Evolutionary conservation across 2,888 invertebrate genomes (phyloP).

Genomic region (Sacculina carcini): DNA sequence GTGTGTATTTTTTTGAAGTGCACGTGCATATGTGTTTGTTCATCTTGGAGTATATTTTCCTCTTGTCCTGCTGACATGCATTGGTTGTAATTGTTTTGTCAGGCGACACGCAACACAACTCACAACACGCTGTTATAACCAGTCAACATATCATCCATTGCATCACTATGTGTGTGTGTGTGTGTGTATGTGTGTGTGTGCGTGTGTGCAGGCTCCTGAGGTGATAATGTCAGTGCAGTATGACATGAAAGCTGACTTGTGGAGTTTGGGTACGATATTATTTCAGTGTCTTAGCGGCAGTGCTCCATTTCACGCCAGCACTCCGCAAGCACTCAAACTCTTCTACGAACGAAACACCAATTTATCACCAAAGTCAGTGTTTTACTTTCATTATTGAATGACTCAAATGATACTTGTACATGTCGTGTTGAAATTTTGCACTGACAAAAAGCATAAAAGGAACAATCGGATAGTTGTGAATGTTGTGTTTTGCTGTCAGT

Average conservation of each 20-base stretch:
- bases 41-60: no score
- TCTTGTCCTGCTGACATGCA: no score
- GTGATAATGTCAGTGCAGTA: conserved; percentile 98
- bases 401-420: neutral
- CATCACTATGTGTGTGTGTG: neutral
- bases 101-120: no score
- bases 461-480: no score
- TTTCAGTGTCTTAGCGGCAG: conserved; percentile 95
- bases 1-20: no score
- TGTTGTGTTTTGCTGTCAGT: no score
- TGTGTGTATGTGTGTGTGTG: conserved; percentile 14
- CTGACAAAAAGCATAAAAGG: no score
- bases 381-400: neutral
- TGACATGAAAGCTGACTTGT: conserved; percentile 95
- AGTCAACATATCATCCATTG: neutral
- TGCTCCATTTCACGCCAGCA: conserved; percentile 93
- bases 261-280: conserved; percentile 96
- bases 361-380: conserved; percentile 56
- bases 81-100: no score
- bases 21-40: no score
- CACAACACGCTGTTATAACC: no score
- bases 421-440: neutral
- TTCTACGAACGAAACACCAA: conserved; percentile 88
- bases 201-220: conserved; percentile 54
- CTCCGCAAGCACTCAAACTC: conserved; percentile 84